Evolutionary conservation across 1,140 invertebrate species (phyloP), one percentile per base, ranked within the genome.

Genomic region (Zelostemma sp.): DNA sequence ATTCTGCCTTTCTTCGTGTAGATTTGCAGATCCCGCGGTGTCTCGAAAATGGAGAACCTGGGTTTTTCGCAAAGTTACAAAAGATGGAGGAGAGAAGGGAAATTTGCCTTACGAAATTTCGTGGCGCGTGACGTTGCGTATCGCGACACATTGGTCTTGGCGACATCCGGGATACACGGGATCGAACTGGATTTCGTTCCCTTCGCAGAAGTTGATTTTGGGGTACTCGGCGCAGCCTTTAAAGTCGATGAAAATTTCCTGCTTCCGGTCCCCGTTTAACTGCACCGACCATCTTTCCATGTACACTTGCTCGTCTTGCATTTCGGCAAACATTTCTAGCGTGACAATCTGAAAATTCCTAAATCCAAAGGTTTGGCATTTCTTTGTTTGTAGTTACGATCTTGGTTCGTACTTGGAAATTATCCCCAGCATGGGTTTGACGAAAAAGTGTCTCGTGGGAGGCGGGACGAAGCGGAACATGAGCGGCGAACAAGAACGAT

Each of bases 371-470:
- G 25, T 48, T 54, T 45, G 6, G 11, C 25, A 28, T 21, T 16
- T 16, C 21, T 4, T 28, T 28, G 25, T 8, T 28, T 28, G 25
- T 28, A 11, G n/a, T 35, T 21, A 19, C 46, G 21, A 19, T 21
- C 21, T 3, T 49, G n/a, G 12, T 4, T 12, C 46, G 16, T 75
- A 79, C 77, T 51, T 58, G 41, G 68, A 25, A 72, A 78, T 77
- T 33, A 81, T 47, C 47, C 78, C 78, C 19, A 77, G 43, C 60
- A 77, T 74, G 6, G 81, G 81, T 40, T 82, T 83, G 1, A 83
- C 61, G n/a, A 35, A 31, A 14, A 79, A 83, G 38, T 74, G 55
- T 17, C 55, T 76, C 4, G 16, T 47, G 6, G 46, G 2, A 17
- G 81, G 81, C 5, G 81, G 53, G 19, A 73, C 17, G 45, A 83